Conservation (phyloP, 1,140 invertebrate species). For the Hydropsyche tenuis region DNA sequence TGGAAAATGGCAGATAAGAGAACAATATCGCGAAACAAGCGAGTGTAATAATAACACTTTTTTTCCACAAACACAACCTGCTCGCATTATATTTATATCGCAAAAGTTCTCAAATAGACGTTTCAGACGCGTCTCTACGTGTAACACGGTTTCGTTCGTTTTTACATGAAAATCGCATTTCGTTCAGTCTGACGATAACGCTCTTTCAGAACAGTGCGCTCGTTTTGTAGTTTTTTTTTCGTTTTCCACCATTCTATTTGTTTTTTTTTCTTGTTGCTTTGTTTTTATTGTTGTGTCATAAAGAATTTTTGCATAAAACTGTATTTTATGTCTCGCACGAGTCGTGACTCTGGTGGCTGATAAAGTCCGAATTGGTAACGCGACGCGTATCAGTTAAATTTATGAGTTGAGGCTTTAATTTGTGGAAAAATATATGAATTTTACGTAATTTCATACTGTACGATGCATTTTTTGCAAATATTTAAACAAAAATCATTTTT, state of each 20-base stretch:
- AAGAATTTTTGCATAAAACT: slow-evolving; percentile 16
- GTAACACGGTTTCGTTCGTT: background rate
- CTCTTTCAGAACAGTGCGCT: background rate
- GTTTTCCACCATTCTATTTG: background rate
- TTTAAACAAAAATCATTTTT: no score
- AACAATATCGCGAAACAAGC: no score
- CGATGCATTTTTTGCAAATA: no score
- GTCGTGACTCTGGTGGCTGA: background rate
- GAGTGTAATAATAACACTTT: no score
- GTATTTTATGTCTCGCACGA: background rate
- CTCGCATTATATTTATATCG: no score
- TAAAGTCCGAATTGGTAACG: slow-evolving; percentile 1
- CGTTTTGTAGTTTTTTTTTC: no score
- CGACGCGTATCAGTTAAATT: slow-evolving; percentile 2
- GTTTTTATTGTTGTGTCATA: background rate
- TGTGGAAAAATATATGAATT: background rate
- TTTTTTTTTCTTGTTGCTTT: background rate
- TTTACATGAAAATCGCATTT: slow-evolving; percentile 22
- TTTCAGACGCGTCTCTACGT: no score
- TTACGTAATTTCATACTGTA: no score
- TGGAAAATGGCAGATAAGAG: no score
- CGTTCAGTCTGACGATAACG: slow-evolving; percentile 1
- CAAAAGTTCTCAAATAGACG: no score
- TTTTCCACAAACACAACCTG: no score
- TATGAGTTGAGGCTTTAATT: background rate